phyloP scores from a whole-genome alignment of 2,888 invertebrate species.

The Onchidella celtica region DNA sequence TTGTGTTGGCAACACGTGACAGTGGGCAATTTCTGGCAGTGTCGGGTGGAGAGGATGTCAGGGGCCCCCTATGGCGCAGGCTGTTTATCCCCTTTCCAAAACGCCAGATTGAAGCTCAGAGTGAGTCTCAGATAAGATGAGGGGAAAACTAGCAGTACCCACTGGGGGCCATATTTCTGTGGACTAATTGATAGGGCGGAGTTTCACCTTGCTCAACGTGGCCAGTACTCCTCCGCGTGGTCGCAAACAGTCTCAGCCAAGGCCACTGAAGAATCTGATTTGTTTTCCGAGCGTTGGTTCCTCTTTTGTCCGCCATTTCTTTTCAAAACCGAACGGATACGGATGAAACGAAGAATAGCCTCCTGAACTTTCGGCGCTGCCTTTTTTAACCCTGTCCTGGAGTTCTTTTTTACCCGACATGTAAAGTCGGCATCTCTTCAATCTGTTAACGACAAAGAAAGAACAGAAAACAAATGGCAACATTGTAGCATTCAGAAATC shows the following conservation, averaged over 20 bases:
- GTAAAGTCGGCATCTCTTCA: too few species aligned
- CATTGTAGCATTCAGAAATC: slow-evolving; percentile 9
- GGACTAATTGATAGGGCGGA: slow-evolving; percentile 47
- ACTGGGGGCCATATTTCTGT: slow-evolving; percentile 28
- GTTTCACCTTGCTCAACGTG: slow-evolving; percentile 25
- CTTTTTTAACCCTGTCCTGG: too few species aligned
- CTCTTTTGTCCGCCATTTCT: background rate
- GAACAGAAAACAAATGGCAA: slow-evolving; percentile 9
- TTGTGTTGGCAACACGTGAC: slow-evolving; percentile 26
- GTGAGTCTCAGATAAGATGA: slow-evolving; percentile 32
- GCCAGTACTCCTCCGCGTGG: slow-evolving; percentile 2
- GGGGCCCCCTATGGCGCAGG: background rate
- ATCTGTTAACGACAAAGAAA: too few species aligned
- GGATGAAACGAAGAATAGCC: background rate
- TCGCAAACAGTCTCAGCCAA: background rate
- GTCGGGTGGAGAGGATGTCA: background rate
- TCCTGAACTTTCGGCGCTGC: too few species aligned
- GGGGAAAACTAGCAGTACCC: slow-evolving; percentile 4
- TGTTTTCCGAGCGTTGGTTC: background rate
- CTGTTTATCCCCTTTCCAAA: slow-evolving; percentile 20
- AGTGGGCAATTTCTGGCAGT: slow-evolving; percentile 39
- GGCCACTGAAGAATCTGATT: background rate
- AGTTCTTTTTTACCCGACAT: background rate
- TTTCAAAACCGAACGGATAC: too few species aligned
- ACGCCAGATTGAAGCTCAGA: slow-evolving; percentile 28